Evolutionary conservation across 2,113 vertebrate genomes (phyloP).

Genomic region (Sturnus vulgaris): DNA sequence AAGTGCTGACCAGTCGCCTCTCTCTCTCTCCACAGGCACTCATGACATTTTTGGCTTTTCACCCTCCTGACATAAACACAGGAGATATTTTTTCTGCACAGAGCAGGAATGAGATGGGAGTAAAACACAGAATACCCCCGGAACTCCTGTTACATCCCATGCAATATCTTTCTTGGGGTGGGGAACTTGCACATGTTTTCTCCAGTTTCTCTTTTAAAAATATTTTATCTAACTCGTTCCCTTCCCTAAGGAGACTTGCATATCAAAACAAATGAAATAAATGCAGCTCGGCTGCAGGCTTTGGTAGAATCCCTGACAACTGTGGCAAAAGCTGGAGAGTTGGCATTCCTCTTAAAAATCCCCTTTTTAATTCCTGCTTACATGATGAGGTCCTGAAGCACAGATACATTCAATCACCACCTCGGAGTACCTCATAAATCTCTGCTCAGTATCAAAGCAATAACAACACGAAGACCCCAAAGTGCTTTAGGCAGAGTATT

Average conservation of each 20-base stretch:
- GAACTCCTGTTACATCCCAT: background rate
- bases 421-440: background rate
- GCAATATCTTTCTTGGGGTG: background rate
- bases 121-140: background rate
- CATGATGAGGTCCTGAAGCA: conserved; percentile 4
- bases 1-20: background rate
- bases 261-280: background rate
- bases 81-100: background rate
- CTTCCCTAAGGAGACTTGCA: background rate
- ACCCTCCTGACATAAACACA: background rate
- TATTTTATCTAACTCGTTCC: background rate
- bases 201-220: background rate
- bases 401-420: background rate
- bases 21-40: background rate
- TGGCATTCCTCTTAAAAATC: background rate
- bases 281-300: background rate
- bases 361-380: background rate
- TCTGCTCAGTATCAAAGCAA: background rate
- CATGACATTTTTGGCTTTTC: background rate
- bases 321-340: background rate
- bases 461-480: background rate
- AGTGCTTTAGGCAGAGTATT: background rate
- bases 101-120: background rate
- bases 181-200: background rate
- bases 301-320: background rate